Base-by-base conservation (phyloP, 1,140 invertebrate genomes). In the Sminthurides bifidus region DNA sequence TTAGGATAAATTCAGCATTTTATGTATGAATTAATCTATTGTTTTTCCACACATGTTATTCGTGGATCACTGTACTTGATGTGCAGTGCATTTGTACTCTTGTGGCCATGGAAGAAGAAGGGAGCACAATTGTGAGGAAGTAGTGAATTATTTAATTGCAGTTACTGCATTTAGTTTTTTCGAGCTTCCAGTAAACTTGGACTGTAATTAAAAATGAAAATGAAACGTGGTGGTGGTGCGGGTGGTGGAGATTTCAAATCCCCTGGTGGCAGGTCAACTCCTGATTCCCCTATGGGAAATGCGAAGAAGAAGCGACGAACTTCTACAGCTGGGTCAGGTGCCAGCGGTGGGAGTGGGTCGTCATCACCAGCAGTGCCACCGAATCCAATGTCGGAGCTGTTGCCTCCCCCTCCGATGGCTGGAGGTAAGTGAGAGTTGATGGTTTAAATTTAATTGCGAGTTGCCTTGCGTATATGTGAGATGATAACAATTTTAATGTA, bases 391-490 rank as follows among this genome's bases (percentile, higher is more conserved):
- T 80, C 85, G 72, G 80, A 90, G 67, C 71, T 90, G 58, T 74
- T 86, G 55, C 87, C 87, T 26, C 88, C 87, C 14, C 82, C 87
- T 27, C 78, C 59, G 27, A 61, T 85, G 65, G 79, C 84, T 38
- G 85, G 74, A 74, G 61, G 56, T 51, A 19, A n/a, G n/a, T n/a
- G n/a, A n/a, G n/a, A n/a, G n/a, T n/a, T n/a, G n/a, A n/a, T n/a
- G n/a, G n/a, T n/a, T n/a, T n/a, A n/a, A n/a, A n/a, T n/a, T n/a
- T n/a, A n/a, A n/a, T n/a, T n/a, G n/a, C n/a, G n/a, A n/a, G n/a
- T n/a, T n/a, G n/a, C n/a, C n/a, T n/a, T n/a, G n/a, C n/a, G n/a
- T n/a, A n/a, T n/a, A n/a, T n/a, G n/a, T n/a, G n/a, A 15, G 8
- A 35, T 35, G 8, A 35, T 35, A 35, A 35, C n/a, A 8, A 10